phyloP scores from a whole-genome alignment of 2,113 vertebrate genomes.

The Lagenorhynchus albirostris region DNA sequence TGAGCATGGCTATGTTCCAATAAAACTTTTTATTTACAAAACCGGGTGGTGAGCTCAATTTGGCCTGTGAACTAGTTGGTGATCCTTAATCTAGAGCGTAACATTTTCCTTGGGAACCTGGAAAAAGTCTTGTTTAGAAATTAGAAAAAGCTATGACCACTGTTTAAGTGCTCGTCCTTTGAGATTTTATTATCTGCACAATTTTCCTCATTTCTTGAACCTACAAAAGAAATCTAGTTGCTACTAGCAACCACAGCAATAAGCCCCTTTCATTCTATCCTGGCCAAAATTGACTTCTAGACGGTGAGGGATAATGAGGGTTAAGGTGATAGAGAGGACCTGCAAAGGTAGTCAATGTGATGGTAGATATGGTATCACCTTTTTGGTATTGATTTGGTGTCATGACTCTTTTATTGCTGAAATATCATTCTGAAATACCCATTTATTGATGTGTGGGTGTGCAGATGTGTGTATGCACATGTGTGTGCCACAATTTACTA shows the following conservation, averaged over 20 bases:
- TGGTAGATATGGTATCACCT: background rate
- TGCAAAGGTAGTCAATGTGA: background rate
- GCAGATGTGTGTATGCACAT: background rate
- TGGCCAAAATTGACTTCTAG: background rate
- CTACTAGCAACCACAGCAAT: slow-evolving; percentile 15
- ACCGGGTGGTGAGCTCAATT: background rate
- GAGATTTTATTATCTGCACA: slow-evolving; percentile 38
- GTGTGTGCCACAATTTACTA: background rate
- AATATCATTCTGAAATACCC: background rate
- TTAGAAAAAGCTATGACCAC: background rate
- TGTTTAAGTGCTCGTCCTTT: slow-evolving; percentile 18
- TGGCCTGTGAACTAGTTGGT: background rate
- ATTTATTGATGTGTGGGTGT: background rate
- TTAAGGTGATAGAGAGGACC: background rate
- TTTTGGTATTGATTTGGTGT: background rate
- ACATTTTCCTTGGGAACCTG: background rate
- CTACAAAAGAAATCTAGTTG: slow-evolving; percentile 52
- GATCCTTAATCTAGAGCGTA: background rate
- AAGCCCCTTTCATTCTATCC: background rate
- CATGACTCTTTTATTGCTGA: background rate
- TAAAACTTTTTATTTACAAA: background rate
- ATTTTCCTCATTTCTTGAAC: slow-evolving; percentile 27
- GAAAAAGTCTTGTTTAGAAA: slow-evolving; percentile 25
- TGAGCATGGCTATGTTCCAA: background rate
- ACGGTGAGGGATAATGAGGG: background rate